Conservation (phyloP, 2,888 invertebrate species). For the Drepanosiphum platanoidis region DNA sequence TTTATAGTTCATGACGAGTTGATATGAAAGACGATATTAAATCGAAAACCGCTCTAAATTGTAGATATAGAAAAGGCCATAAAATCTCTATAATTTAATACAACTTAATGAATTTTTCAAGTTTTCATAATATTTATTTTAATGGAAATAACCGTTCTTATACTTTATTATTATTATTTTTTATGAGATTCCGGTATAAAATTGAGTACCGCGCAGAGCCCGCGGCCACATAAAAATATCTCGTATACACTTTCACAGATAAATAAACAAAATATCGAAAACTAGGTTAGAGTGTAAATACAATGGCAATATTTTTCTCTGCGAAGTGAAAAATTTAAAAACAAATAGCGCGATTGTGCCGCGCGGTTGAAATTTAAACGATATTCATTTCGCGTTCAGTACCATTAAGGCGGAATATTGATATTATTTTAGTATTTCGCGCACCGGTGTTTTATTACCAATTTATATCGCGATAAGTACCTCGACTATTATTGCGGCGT, state of each 20-base stretch:
- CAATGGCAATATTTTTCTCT: slow-evolving; percentile 11
- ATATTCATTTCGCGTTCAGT: neutral
- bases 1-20: neutral
- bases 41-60: neutral
- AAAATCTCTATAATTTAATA: neutral
- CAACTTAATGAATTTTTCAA: neutral
- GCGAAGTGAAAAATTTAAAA: neutral
- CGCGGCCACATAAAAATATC: neutral
- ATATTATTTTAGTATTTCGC: too few relatives aligned
- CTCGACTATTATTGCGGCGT: too few relatives aligned
- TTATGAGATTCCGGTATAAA: slow-evolving; percentile 12
- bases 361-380: neutral
- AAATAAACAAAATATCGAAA: slow-evolving; percentile 39
- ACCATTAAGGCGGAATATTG: too few relatives aligned
- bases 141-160: slow-evolving; percentile 4
- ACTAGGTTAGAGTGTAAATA: slow-evolving; percentile 17
- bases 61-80: neutral
- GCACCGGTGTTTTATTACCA: too few relatives aligned
- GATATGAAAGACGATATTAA: neutral
- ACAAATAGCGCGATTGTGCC: neutral
- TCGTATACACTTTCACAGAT: neutral
- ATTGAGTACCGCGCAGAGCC: neutral
- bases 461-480: too few relatives aligned
- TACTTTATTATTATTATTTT: neutral
- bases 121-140: neutral